These are phyloP conservation scores for Panthera uncia DNA, from an alignment of 2,113 vertebrate genomes.

Conservation along the genomic window DNA sequence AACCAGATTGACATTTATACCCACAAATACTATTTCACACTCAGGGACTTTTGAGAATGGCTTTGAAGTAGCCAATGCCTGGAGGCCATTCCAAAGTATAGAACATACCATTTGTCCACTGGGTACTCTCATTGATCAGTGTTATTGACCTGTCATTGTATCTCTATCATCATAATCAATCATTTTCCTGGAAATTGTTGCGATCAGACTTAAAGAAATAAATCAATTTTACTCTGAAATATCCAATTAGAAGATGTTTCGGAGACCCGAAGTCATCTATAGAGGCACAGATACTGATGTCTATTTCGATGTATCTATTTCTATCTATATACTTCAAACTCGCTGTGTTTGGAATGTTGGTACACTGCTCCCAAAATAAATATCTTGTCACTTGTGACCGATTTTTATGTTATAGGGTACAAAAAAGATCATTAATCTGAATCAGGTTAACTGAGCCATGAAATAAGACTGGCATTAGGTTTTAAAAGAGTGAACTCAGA, in stretches of 20 bases:
- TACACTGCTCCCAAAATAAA: conserved; percentile 56
- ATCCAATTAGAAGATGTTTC: not conserved
- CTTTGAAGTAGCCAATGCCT: not conserved
- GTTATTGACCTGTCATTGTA: conserved; percentile 31
- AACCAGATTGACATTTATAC: not conserved
- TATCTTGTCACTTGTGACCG: conserved; percentile 46
- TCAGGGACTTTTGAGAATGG: not conserved
- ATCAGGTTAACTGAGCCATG: conserved; percentile 12
- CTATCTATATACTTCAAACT: not conserved
- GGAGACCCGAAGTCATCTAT: not conserved
- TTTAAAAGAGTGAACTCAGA: conserved; percentile 29
- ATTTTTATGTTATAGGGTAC: conserved; percentile 19
- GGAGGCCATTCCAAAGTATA: not conserved
- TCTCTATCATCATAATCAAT: conserved; percentile 30
- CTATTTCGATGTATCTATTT: not conserved
- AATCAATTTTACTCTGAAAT: not conserved
- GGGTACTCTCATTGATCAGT: conserved; percentile 10
- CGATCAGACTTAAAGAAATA: not conserved
- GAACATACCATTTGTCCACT: not conserved
- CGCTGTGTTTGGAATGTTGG: not conserved
- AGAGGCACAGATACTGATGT: not conserved
- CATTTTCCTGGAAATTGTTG: conserved; percentile 51
- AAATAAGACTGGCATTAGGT: conserved; percentile 29
- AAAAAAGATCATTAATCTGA: conserved; percentile 53
- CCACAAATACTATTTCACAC: not conserved